Evolutionary conservation across 2,113 vertebrate species (phyloP), one percentile per base, ranked within the genome.

Genomic region (Saccopteryx bilineata): DNA sequence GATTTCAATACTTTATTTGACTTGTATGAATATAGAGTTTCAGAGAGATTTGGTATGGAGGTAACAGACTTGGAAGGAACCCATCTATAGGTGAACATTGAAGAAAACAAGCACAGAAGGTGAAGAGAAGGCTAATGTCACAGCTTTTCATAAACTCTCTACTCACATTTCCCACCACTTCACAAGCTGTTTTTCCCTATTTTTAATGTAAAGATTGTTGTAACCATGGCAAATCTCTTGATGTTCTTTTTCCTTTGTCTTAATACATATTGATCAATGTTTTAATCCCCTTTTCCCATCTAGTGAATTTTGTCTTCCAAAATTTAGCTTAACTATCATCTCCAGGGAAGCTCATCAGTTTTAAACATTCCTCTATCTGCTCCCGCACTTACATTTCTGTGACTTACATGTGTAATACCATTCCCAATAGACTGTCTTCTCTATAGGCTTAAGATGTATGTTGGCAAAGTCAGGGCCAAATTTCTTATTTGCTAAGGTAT

Each of bases 401-500:
- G 31, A 74, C 88, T 84, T 91, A 26, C 0, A 9, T 9, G 1
- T 72, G 5, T 68, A 60, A 1, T 7, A 1, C 63, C 28, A 24
- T 84, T 54, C 26, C 46, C 19, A 65, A 0, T 54, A 65, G 31
- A 68, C 15, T 9, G 1, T 63, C 6, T 58, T 1, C 24, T 39
- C 12, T 48, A 0, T 8, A 46, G n/a, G 28, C 19, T 39, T 86
- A 87, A 79, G 54, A 63, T 4, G 50, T 83, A 15, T 71, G 1
- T 66, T 85, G 21, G 23, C 63, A 88, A 58, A 33, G 56, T 72
- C 78, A 81, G 31, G 5, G 15, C 28, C 31, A 80, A 66, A 61
- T 72, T n/a, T 81, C 39, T 72, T 85, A 63, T 68, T 82, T 94
- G 23, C 93, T 26, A 68, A 80, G 26, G 23, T 75, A 75, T 69